Evolutionary conservation across 2,888 invertebrate species (phyloP).

Genomic region (Timema cristinae): DNA sequence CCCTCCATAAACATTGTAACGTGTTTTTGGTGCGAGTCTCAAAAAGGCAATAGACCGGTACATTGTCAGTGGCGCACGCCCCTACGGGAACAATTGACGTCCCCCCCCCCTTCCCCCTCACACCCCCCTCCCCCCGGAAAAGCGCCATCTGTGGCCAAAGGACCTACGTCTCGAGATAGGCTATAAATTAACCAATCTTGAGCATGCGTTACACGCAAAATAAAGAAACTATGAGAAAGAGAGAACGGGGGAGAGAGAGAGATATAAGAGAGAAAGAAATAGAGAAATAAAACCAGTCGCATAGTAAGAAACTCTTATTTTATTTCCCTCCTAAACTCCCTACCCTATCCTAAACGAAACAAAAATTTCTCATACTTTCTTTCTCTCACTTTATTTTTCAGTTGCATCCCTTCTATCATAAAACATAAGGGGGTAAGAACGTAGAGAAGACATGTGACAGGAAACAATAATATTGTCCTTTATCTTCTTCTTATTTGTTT

Average conservation of each 20-base stretch:
- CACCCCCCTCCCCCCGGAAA: background rate
- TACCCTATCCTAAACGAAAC: too few relatives aligned
- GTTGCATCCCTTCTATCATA: background rate
- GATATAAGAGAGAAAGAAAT: background rate
- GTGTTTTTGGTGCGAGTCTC: too few relatives aligned
- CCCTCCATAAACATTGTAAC: too few relatives aligned
- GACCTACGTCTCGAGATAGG: background rate
- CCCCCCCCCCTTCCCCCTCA: background rate
- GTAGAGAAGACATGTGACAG: constrained; percentile 1
- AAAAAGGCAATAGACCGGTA: too few relatives aligned
- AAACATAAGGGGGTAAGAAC: background rate
- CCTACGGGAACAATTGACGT: background rate
- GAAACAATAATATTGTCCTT: constrained; percentile 14
- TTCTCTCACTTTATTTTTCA: background rate
- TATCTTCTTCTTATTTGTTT: constrained; percentile 12
- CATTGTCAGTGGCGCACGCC: too few relatives aligned
- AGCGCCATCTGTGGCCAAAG: constrained; percentile 5
- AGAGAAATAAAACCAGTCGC: constrained; percentile 13
- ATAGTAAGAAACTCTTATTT: constrained; percentile 5
- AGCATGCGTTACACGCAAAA: constrained; percentile 3
- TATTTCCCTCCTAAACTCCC: background rate
- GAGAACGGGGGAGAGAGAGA: too few relatives aligned
- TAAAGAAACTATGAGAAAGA: too few relatives aligned
- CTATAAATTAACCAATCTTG: constrained; percentile 14
- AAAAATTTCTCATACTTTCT: background rate